Base-by-base conservation (phyloP, 30 jellyfish, hydroid and myxozoan species). In the Catostylus mosaicus region DNA sequence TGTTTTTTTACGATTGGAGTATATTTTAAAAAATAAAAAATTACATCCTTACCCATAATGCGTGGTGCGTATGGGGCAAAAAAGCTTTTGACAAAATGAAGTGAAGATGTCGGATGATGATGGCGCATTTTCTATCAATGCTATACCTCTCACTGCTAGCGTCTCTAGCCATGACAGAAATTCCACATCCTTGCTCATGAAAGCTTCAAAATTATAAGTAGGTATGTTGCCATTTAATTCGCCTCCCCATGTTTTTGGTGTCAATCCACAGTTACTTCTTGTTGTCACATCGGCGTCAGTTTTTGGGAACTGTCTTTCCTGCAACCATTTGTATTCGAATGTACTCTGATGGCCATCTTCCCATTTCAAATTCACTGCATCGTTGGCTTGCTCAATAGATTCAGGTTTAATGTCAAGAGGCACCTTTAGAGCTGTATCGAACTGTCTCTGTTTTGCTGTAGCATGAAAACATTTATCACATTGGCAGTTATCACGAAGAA, bases 401-500 rank as follows among this genome's bases (percentile, higher is more conserved):
- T 63, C 71, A 12, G 96, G 92, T 32, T 45, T 76, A 6, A 90
- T 77, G 59, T 68, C 78, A 18, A 90, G 19, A 30, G 80, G 81
- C 11, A 82, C 84, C 1, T 61, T 67, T 1, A 14, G 30, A 3
- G 72, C 93, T 11, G 95, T 82, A 37, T 76, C 89, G 43, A 84
- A 48, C 3, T 52, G 54, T 31, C 97, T 47, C 61, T 83, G 96
- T 54, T 74, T 67, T 6, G 96, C 62, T 1, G 92, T 19, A 5
- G 87, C 65, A 69, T 90, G 93, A 46, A 75, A 90, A 71, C 97
- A 90, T n/a, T 63, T n/a, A 37, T 77, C 54, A 69, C 97, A 90
- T 29, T 84, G 97, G 86, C 97, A 90, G 46, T 90, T 83, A 60
- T 90, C 97, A n/a, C 97, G 88, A 20, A 90, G 92, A 71, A 75